Conservation (phyloP, 2,888 invertebrate species). For the Tupiocoris notatus region DNA sequence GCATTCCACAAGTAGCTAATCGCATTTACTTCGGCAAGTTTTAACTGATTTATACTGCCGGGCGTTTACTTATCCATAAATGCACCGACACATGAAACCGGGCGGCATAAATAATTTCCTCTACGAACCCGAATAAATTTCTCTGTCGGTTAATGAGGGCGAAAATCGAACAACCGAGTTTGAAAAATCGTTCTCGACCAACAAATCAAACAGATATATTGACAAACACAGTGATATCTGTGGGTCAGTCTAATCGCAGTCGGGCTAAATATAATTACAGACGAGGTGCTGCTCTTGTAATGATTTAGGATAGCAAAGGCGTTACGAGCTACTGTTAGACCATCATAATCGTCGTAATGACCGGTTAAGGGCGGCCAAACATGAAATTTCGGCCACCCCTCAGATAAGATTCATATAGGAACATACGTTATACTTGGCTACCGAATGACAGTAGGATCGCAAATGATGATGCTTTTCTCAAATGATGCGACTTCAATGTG, state of each 20-base stretch:
- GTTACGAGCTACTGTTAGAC: conserved; percentile 27
- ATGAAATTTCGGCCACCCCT: too few species aligned
- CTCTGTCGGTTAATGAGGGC: background rate
- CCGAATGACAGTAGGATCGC: too few species aligned
- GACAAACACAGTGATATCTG: conserved; percentile 8
- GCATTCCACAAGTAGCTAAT: too few species aligned
- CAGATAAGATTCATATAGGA: too few species aligned
- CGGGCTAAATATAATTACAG: conserved; percentile 40
- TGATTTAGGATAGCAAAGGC: conserved; percentile 28
- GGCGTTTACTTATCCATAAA: background rate
- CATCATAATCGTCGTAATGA: background rate
- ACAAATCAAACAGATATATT: conserved; percentile 25
- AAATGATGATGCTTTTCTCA: too few species aligned
- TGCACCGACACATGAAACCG: too few species aligned
- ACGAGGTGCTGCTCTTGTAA: conserved; percentile 15
- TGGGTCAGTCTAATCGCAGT: conserved; percentile 21
- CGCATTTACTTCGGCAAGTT: too few species aligned
- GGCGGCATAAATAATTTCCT: background rate
- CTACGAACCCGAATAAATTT: background rate
- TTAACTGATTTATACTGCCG: too few species aligned
- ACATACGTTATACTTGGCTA: too few species aligned
- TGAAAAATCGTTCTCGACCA: conserved; percentile 3
- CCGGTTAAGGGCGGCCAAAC: background rate
- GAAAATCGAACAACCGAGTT: background rate
- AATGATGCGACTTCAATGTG: too few species aligned